Conservation (phyloP, 2,797 vertebrate genomes). For the Sarcoramphus papa region DNA sequence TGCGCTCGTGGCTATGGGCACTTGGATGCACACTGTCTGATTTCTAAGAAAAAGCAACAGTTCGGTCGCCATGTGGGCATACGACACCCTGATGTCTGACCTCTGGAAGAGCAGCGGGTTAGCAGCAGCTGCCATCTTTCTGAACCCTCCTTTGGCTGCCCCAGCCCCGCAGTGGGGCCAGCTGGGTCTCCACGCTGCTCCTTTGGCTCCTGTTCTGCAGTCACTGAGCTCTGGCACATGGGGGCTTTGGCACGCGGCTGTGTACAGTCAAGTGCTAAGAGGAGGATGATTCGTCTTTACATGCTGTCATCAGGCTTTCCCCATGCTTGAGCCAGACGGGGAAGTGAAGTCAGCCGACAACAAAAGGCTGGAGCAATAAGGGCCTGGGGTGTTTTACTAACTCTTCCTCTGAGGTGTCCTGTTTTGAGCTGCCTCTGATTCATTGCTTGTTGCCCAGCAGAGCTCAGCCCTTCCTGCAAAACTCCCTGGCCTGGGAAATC, state of each 20-base stretch:
- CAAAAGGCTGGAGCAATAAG: conserved; percentile 22
- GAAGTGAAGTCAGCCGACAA: conserved; percentile 54
- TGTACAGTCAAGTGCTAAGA: background rate
- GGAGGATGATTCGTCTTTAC: background rate
- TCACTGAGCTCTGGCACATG: background rate
- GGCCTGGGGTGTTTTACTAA: background rate
- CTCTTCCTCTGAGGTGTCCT: conserved; percentile 21
- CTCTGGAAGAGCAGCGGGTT: background rate
- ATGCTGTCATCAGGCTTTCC: conserved; percentile 30
- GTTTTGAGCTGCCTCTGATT: conserved; percentile 26
- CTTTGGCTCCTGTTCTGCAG: background rate
- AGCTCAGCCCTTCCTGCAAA: conserved; percentile 4
- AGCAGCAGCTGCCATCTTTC: background rate
- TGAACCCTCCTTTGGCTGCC: background rate
- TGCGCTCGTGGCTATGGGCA: accelerated
- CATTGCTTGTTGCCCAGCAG: background rate
- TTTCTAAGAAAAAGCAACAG: background rate
- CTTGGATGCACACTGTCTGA: background rate
- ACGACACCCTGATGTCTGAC: accelerated
- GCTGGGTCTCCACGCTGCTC: background rate
- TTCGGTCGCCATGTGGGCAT: accelerated
- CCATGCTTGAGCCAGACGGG: background rate
- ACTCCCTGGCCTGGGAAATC: background rate
- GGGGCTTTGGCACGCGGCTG: background rate
- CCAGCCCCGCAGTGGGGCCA: background rate